A percentile compares a stretch with the other conserved stretches of the same genome.
These are phyloP conservation scores for Saturnia japonica DNA, from an alignment of 2,888 invertebrate genomes.

Conservation along the genomic window DNA sequence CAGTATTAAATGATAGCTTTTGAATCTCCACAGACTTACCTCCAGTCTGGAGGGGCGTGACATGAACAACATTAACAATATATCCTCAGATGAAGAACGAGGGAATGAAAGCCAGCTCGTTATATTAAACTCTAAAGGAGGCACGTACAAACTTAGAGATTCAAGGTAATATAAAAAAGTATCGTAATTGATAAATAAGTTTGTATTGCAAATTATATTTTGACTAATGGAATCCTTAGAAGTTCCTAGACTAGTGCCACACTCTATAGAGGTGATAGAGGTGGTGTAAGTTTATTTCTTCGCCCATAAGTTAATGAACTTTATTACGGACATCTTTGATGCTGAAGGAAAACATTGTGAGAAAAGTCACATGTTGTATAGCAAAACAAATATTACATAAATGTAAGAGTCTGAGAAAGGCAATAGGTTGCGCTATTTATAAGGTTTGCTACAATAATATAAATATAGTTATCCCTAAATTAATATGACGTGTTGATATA, in stretches of 20 bases:
- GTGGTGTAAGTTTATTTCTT: too few species aligned
- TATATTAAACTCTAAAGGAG: slow-evolving; percentile 79
- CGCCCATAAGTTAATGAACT: background rate
- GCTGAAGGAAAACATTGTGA: background rate
- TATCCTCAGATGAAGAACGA: slow-evolving; percentile 73
- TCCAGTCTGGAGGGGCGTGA: slow-evolving; percentile 79
- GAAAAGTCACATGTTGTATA: background rate
- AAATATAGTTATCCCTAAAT: too few species aligned
- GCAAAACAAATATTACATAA: background rate
- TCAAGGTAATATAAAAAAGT: slow-evolving; percentile 80
- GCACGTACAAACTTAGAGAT: slow-evolving; percentile 87
- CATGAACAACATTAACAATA: slow-evolving; percentile 75
- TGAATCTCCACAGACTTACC: slow-evolving; percentile 59
- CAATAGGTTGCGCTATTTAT: background rate
- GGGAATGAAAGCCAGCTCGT: slow-evolving; percentile 65
- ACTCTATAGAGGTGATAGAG: too few species aligned
- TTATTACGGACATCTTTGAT: background rate
- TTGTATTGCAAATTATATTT: too few species aligned
- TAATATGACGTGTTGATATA: too few species aligned
- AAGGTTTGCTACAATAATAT: background rate
- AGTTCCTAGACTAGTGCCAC: too few species aligned
- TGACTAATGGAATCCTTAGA: too few species aligned
- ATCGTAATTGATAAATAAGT: background rate
- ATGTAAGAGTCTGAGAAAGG: background rate
- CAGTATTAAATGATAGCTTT: background rate